phyloP scores from a whole-genome alignment of 2,113 vertebrate species.

The Hyperopisus bebe region DNA sequence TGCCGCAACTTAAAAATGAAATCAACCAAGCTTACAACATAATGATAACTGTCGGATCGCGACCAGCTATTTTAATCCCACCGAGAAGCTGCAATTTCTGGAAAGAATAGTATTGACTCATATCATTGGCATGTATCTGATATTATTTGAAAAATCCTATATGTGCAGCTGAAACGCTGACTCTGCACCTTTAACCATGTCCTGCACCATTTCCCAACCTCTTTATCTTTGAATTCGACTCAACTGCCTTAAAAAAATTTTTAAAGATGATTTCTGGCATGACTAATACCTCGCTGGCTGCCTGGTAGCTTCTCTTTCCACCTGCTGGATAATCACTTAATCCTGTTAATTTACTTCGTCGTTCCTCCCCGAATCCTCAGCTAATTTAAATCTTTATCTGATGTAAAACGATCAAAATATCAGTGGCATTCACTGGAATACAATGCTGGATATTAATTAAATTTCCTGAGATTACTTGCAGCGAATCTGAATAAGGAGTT shows the following conservation, averaged over 20 bases:
- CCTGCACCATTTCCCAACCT: neutral
- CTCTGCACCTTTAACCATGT: neutral
- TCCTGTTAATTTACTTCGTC: neutral
- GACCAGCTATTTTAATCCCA: neutral
- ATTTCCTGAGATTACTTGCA: neutral
- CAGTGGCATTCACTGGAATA: neutral
- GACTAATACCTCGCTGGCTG: neutral
- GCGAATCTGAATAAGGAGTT: neutral
- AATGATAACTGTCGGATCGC: neutral
- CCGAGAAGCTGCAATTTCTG: neutral
- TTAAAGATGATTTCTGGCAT: neutral
- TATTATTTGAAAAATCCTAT: neutral
- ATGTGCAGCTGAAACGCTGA: neutral
- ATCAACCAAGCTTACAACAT: neutral
- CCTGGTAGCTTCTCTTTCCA: neutral
- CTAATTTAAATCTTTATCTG: conserved; percentile 1
- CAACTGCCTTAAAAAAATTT: neutral
- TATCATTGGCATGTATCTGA: neutral
- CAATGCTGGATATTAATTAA: neutral
- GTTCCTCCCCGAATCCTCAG: neutral
- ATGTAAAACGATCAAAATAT: conserved; percentile 5
- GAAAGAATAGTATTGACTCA: neutral
- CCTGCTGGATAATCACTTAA: neutral
- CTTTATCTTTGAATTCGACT: neutral
- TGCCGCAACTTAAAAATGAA: neutral